A percentile compares a stretch with the other conserved stretches of the same genome.
phyloP scores from a whole-genome alignment of 2,888 invertebrate species.

The Cataglyphis altisquamis region DNA sequence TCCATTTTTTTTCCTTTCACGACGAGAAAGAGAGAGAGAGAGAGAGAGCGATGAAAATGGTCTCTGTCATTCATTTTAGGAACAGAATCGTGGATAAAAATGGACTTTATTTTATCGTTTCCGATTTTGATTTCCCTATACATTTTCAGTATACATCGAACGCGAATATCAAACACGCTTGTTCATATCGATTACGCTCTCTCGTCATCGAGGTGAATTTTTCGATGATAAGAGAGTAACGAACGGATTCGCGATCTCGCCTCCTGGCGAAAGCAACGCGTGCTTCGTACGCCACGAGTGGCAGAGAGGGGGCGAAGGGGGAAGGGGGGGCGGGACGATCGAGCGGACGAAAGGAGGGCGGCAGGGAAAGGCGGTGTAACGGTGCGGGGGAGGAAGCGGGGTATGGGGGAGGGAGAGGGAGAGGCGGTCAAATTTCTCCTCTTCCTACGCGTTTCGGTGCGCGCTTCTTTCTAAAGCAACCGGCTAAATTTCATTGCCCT shows the following conservation, averaged over 20 bases:
- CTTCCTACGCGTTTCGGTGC: slow-evolving; percentile 41
- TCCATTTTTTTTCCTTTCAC: background rate
- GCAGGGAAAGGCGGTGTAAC: background rate
- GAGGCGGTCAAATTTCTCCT: slow-evolving; percentile 62
- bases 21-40: background rate
- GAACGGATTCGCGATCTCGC: slow-evolving; percentile 14
- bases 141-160: slow-evolving; percentile 29
- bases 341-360: background rate
- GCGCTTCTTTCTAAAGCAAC: slow-evolving; percentile 41
- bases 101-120: too few species aligned
- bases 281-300: background rate
- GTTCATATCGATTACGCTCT: background rate
- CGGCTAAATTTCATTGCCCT: background rate
- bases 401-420: background rate
- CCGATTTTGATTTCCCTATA: too few species aligned
- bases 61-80: background rate
- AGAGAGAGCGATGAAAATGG: too few species aligned
- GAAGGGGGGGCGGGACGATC: background rate
- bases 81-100: background rate
- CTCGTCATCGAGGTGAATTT: background rate
- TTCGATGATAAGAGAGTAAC: background rate
- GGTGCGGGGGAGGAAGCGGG: background rate
- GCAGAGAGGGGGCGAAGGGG: background rate
- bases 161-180: slow-evolving; percentile 11
- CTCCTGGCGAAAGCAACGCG: background rate